Base-by-base conservation (phyloP, 1,140 invertebrate species). In the Drosophila sulfurigaster region DNA sequence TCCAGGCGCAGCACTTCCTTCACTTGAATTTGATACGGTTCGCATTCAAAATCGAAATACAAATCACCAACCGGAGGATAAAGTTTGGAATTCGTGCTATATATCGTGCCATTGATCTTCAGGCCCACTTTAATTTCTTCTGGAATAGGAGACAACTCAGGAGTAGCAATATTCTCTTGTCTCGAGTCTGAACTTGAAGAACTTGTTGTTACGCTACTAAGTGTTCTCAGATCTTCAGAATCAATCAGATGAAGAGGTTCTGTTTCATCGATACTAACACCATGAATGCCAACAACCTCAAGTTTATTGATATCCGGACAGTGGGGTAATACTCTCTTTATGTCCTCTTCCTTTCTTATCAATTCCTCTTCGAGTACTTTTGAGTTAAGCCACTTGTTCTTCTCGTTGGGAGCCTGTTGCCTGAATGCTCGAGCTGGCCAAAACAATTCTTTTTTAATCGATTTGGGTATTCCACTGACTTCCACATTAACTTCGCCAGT, bases 241-340 rank as follows among this genome's bases (percentile, higher is more conserved):
- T 38, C 13, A 3, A 88, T 0, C 7, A 69, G 25, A 10, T 81
- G 7, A 10, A 88, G 75, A 2, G 54, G 66, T 3, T 8, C 2
- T 0, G 5, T 2, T 1, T 20, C 38, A 0, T 4, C 6, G 1
- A 10, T 0, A 1, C 1, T 3, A 38, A 38, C 35, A 2, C 35
- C 35, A 35, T 72, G 48, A 0, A 28, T 25, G 32, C 83, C 83
- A 1, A 91, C 63, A 5, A 92, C 71, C 46, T 91, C 77, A n/a
- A 92, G 60, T 1, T 74, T 46, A 2, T 81, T 71, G 8, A 86
- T 54, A 10, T 83, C 59, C 1, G 91, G 91, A 74, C 56, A 92
- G 54, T 67, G 83, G 16, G 82, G 49, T 6, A 92, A 20, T 0
- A 92, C 81, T 5, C 70, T 75, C 13, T 60, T 62, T 0, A 92